Conservation (phyloP, 2,888 invertebrate species). For the Parelbella ahira region DNA sequence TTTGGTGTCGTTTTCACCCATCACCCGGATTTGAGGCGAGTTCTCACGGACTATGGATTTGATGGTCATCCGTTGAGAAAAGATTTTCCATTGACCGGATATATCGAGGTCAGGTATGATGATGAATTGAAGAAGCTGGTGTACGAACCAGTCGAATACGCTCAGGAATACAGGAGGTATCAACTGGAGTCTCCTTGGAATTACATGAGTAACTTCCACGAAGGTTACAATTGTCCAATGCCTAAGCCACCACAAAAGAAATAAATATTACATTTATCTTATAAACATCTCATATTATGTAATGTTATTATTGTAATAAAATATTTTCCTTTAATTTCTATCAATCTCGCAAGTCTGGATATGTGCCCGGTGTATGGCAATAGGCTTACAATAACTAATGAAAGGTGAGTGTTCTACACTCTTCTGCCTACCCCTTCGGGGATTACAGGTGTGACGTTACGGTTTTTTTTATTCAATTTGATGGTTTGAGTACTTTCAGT, state of each 20-base stretch:
- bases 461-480: too few species aligned
- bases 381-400: too few species aligned
- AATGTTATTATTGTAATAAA: too few species aligned
- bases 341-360: too few species aligned
- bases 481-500: too few species aligned
- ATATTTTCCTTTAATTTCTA: too few species aligned
- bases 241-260: slow-evolving; percentile 33
- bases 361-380: too few species aligned
- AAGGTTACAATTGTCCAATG: slow-evolving; percentile 45
- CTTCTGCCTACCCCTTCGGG: too few species aligned
- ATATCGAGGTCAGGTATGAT: slow-evolving; percentile 66
- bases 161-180: slow-evolving; percentile 56
- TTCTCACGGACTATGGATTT: slow-evolving; percentile 71
- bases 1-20: slow-evolving; percentile 63
- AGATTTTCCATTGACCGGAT: slow-evolving; percentile 66
- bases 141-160: slow-evolving; percentile 64
- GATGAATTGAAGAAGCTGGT: slow-evolving; percentile 68
- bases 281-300: too few species aligned
- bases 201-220: slow-evolving; percentile 59
- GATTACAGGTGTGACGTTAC: too few species aligned
- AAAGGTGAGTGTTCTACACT: too few species aligned
- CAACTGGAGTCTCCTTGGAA: slow-evolving; percentile 63
- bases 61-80: slow-evolving; percentile 67
- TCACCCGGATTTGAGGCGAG: slow-evolving; percentile 66
- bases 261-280: too few species aligned